phyloP scores from a whole-genome alignment of 1,140 invertebrate species.

The Neotoxoptera formosana region DNA sequence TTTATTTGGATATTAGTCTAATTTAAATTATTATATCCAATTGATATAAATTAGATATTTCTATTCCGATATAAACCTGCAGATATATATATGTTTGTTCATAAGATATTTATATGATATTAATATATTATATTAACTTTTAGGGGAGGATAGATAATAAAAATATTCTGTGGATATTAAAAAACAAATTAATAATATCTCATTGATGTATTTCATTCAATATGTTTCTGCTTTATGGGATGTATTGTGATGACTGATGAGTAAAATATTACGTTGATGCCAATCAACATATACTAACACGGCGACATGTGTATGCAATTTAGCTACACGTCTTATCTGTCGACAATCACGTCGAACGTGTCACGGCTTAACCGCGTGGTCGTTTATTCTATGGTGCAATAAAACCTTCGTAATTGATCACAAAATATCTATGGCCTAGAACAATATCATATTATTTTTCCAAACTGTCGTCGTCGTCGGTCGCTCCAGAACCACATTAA shows the following conservation, averaged over 20 bases:
- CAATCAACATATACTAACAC: not conserved
- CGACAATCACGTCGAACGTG: too few relatives aligned
- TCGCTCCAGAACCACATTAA: not conserved
- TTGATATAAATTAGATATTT: too few relatives aligned
- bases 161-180: not conserved
- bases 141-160: not conserved
- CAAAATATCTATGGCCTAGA: not conserved
- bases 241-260: too few relatives aligned
- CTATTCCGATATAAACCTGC: too few relatives aligned
- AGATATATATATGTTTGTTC: too few relatives aligned
- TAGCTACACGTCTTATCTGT: not conserved
- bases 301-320: constrained; percentile 3
- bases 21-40: too few relatives aligned
- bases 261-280: not conserved
- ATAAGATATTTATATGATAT: too few relatives aligned
- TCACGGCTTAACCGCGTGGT: too few relatives aligned
- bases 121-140: not conserved
- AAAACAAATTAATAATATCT: not conserved
- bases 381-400: not conserved
- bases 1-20: not conserved
- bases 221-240: not conserved
- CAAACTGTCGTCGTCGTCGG: too few relatives aligned
- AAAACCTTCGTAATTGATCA: not conserved
- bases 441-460: not conserved
- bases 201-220: not conserved